Evolutionary conservation across 2,888 invertebrate species (phyloP).

Genomic region (Agrotis puta): DNA sequence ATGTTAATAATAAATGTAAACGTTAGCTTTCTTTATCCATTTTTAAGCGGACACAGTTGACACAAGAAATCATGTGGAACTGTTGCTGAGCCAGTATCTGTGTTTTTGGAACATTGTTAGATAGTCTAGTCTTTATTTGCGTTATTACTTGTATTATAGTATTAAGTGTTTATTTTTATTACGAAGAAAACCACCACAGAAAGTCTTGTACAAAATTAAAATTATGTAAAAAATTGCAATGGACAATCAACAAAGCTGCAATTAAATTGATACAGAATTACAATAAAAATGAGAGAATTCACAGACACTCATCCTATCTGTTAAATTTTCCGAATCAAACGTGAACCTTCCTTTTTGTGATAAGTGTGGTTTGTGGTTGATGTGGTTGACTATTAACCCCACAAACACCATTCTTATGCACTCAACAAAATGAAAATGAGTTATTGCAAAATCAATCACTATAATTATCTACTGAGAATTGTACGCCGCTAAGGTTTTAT

Average conservation of each 20-base stretch:
- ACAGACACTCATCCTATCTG: background rate
- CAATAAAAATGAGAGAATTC: background rate
- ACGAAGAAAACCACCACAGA: background rate
- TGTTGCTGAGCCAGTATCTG: slow-evolving; percentile 25
- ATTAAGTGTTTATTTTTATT: background rate
- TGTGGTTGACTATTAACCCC: background rate
- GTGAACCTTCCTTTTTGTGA: background rate
- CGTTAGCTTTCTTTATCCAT: slow-evolving; percentile 26
- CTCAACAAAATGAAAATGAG: slow-evolving; percentile 31
- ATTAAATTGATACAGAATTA: too few species aligned
- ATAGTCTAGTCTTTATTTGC: background rate
- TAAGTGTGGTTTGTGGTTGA: too few species aligned
- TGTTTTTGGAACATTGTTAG: slow-evolving; percentile 15
- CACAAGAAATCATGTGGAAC: slow-evolving; percentile 8
- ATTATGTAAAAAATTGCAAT: background rate
- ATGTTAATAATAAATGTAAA: slow-evolving; percentile 42
- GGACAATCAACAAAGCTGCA: too few species aligned
- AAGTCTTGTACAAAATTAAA: background rate
- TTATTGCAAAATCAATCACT: slow-evolving; percentile 53
- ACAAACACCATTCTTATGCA: slow-evolving; percentile 6
- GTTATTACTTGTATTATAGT: background rate
- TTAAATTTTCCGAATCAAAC: too few species aligned
- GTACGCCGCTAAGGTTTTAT: slow-evolving; percentile 54
- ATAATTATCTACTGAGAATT: slow-evolving; percentile 63
- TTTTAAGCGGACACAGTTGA: slow-evolving; percentile 19